Evolutionary conservation across 2,797 vertebrate genomes (phyloP), one percentile per base, ranked within the genome.

Genomic region (Chloroceryle amazona): DNA sequence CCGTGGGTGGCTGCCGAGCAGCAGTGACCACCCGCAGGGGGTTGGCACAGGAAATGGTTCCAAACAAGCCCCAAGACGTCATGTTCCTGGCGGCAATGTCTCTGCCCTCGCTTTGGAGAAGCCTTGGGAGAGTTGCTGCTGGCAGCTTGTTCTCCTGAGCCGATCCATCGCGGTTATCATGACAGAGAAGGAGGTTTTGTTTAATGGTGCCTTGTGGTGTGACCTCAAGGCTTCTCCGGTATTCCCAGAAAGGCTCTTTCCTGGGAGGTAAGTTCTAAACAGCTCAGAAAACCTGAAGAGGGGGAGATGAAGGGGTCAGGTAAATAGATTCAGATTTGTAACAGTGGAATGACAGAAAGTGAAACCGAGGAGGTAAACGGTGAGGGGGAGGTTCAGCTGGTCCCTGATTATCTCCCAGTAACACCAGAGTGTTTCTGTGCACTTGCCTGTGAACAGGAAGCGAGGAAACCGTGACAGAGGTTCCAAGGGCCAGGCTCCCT

Each of bases 1-100:
- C 41, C 2, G 1, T 5, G 5, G 0, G 28, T 4, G 23, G 10
- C 16, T 1, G 3, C 54, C 1, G 1, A 18, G 52, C 65, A 28
- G 65, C 55, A 11, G 39, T 8, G 68, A 37, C 54, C 10, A 3
- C 41, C 63, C 3, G 28, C 1, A 0, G 46, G 68, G 60, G 16
- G 42, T 57, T 4, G 1, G 47, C 49, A 11, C 21, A 2, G 1
- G 4, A 5, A 21, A 7, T 2, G 1, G 20, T 6, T 71, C 78
- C 26, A 5, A 29, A 3, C 6, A 6, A 15, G 0, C 14, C 2
- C 12, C 8, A 2, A 31, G 84, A 47, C 6, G 19, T 15, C 11
- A 23, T 8, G 1, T 25, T 62, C 29, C 81, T 39, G 67, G 37
- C 55, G 6, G 9, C 13, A 39, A 25, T 31, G 35, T 21, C 4